Base-by-base conservation (phyloP, 2,888 invertebrate genomes). In the Frankliniella intonsa region DNA sequence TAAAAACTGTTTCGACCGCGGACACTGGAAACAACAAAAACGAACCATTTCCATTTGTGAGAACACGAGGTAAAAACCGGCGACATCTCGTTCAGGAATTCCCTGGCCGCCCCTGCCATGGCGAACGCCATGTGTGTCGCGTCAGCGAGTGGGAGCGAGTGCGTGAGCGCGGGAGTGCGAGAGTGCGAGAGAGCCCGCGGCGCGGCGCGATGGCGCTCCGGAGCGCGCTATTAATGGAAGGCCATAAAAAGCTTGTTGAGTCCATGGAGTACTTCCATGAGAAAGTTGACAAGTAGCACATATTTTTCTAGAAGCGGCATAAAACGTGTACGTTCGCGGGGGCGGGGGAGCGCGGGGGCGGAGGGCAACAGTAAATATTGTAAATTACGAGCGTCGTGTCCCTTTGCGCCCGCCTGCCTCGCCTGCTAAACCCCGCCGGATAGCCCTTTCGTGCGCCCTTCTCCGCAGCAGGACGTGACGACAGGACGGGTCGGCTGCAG, bases 281-380 rank as follows among this genome's bases (percentile, higher is more conserved):
- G 69, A 76, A 76, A 76, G 69, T 76, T 76, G 69, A 76, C 69
- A 76, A 76, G 69, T 76, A 76, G 69, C 69, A 76, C 69, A 76
- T 76, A 76, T 76, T 76, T 76, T 76, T 76, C 69, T 76, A 25
- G 25, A 12, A 76, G 69, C 69, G 25, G 62, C n/a, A 62, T 62
- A 62, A 62, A 62, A n/a, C 19, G n/a, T 17, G 62, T 62, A 14
- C 62, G n/a, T 62, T 38, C 38, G 62, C n/a, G 62, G 14, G 62
- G 62, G 62, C 17, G 62, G 69, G 22, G 5, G 25, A 2, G 38
- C 38, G 38, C 11, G 69, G 69, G 25, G 25, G 69, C 22, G 22
- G 69, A 69, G 22, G 69, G 22, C 19, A 62, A 69, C n/a, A 76
- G 69, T 76, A 76, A 76, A 76, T 76, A 76, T 76, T 25, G 25